Conservation (phyloP, 1,140 invertebrate species). For the Belonocnema kinseyi region DNA sequence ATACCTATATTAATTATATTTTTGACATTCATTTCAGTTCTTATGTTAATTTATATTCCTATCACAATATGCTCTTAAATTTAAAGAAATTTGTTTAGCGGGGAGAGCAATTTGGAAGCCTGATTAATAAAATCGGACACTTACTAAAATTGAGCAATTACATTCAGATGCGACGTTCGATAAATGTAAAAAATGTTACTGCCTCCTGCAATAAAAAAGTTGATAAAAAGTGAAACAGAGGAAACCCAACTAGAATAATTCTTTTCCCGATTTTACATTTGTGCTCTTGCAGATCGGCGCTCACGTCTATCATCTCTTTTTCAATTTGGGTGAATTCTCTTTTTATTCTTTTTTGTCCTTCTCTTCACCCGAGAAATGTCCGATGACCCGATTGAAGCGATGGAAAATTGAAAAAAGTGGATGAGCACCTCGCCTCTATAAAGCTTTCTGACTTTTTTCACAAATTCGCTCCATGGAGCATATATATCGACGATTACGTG, state of each 20-base stretch:
- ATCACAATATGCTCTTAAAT: no score
- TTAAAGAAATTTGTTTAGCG: no score
- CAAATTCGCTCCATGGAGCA: conserved; percentile 33
- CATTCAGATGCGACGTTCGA: no score
- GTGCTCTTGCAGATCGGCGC: no score
- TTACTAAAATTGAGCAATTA: no score
- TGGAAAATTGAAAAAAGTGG: conserved; percentile 23
- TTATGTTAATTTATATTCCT: no score
- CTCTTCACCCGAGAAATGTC: not conserved
- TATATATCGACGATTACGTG: conserved; percentile 43
- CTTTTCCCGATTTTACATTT: not conserved
- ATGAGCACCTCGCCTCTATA: not conserved
- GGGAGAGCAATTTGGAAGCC: no score
- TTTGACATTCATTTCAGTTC: no score
- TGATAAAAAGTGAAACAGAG: not conserved
- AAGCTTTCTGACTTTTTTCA: not conserved
- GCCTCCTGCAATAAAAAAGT: no score
- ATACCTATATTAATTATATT: no score
- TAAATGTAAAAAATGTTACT: no score
- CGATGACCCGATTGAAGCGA: conserved; percentile 16
- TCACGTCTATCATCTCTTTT: conserved; percentile 3
- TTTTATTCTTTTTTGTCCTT: not conserved
- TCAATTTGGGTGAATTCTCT: not conserved
- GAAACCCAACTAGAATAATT: not conserved
- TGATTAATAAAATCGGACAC: no score